phyloP scores from a whole-genome alignment of 1,140 invertebrate genomes.

The Magallana ariakensis region DNA sequence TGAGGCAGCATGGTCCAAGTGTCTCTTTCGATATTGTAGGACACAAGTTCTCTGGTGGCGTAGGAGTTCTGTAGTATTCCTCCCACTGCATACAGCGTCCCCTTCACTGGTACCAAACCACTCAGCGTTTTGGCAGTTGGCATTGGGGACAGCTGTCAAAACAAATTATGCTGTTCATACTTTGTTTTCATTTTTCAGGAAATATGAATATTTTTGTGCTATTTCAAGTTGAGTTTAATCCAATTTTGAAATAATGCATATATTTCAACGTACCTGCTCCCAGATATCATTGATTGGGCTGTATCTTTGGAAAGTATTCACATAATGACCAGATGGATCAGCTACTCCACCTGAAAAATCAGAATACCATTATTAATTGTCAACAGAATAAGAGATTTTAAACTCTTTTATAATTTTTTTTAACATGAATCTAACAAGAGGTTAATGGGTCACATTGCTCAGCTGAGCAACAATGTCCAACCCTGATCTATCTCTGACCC shows the following conservation, averaged over 20 bases:
- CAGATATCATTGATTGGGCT: slow-evolving; percentile 48
- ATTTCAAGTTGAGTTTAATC: too few relatives aligned
- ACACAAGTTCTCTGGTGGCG: slow-evolving; percentile 37
- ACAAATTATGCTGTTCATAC: background rate
- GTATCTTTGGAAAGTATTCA: slow-evolving; percentile 50
- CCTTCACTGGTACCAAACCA: slow-evolving; percentile 47
- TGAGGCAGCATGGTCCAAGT: slow-evolving; percentile 43
- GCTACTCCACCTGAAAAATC: slow-evolving; percentile 41
- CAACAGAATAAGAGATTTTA: background rate
- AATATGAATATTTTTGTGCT: too few relatives aligned
- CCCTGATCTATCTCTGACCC: too few relatives aligned
- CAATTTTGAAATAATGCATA: too few relatives aligned
- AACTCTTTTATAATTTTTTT: too few relatives aligned
- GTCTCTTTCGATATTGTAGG: slow-evolving; percentile 43
- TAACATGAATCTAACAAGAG: too few relatives aligned
- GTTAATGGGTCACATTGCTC: too few relatives aligned
- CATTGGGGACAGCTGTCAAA: slow-evolving; percentile 33
- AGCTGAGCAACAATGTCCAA: too few relatives aligned
- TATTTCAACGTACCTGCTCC: slow-evolving; percentile 43
- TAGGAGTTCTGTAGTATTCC: slow-evolving; percentile 44
- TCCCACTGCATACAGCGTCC: slow-evolving; percentile 53
- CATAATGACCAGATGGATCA: slow-evolving; percentile 42
- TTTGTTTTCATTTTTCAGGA: too few relatives aligned
- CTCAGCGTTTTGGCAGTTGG: slow-evolving; percentile 38
- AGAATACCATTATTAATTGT: too few relatives aligned